Conservation (phyloP, 1,140 invertebrate genomes). For the Globodera rostochiensis region DNA sequence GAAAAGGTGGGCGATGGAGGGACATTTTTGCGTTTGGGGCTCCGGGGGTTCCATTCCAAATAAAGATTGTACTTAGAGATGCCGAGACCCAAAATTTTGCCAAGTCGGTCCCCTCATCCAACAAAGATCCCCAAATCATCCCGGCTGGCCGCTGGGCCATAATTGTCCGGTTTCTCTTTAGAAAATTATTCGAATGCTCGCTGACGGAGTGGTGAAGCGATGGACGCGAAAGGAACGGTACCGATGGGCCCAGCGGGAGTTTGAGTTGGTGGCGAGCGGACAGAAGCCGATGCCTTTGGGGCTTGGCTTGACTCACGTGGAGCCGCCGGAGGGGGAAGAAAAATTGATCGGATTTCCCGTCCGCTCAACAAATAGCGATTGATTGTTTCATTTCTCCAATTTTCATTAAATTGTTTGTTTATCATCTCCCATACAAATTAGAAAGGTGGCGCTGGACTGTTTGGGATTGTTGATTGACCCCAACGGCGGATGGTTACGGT, state of each 20-base stretch:
- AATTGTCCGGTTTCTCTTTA: constrained; percentile 27
- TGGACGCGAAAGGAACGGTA: constrained; percentile 61
- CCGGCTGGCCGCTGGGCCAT: too few relatives aligned
- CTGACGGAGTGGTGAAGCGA: constrained; percentile 53
- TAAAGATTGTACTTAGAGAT: too few relatives aligned
- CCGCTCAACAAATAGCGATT: not conserved
- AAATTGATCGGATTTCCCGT: not conserved
- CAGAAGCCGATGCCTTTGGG: constrained; percentile 53
- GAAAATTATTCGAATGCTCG: constrained; percentile 57
- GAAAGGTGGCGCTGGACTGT: not conserved
- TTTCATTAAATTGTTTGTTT: too few relatives aligned
- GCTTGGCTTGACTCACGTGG: constrained; percentile 57
- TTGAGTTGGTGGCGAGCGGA: constrained; percentile 49
- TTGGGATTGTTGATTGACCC: not conserved
- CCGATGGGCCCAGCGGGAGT: constrained; percentile 37
- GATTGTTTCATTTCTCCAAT: not conserved
- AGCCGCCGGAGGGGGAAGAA: constrained; percentile 47
- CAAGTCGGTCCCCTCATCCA: too few relatives aligned
- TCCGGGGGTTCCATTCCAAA: too few relatives aligned
- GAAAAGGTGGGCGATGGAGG: constrained; percentile 47
- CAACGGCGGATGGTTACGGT: not conserved
- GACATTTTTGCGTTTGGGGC: too few relatives aligned
- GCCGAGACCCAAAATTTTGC: too few relatives aligned
- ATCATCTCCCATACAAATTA: too few relatives aligned
- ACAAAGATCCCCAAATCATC: too few relatives aligned